Evolutionary conservation across 2,113 vertebrate species (phyloP).

Genomic region (Cromileptes altivelis): DNA sequence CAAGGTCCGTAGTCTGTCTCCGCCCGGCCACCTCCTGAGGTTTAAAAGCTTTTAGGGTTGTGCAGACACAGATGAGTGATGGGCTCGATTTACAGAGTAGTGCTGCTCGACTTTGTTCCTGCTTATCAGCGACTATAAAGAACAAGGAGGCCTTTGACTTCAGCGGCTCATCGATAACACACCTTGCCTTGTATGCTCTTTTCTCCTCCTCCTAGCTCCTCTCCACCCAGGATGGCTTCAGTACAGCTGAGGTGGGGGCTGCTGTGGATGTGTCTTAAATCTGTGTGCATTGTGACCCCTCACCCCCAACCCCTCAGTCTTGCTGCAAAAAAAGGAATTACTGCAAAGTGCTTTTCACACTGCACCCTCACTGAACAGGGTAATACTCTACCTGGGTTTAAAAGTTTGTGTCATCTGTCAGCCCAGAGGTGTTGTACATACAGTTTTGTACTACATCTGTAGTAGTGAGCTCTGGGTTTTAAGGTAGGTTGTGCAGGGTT

Average conservation of each 20-base stretch:
- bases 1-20: constrained; percentile 63
- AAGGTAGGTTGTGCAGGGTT: not conserved
- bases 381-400: not conserved
- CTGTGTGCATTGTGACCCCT: constrained; percentile 23
- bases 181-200: constrained; percentile 75
- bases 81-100: constrained; percentile 69
- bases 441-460: not conserved
- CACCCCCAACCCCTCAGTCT: constrained; percentile 10
- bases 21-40: constrained; percentile 60
- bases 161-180: constrained; percentile 77
- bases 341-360: constrained; percentile 67
- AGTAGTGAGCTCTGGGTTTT: too few species aligned
- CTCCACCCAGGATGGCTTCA: constrained; percentile 96
- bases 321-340: constrained; percentile 39
- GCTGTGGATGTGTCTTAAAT: constrained; percentile 62
- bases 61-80: constrained; percentile 66
- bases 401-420: not conserved
- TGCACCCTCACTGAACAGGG: constrained; percentile 35
- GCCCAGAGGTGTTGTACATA: not conserved
- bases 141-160: constrained; percentile 74
- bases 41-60: constrained; percentile 79
- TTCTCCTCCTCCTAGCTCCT: constrained; percentile 91
- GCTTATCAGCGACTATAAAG: constrained; percentile 72
- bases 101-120: constrained; percentile 72
- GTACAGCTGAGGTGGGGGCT: constrained; percentile 95